Evolutionary conservation across 2,113 vertebrate genomes (phyloP).

Genomic region (Acrocephalus kingi): DNA sequence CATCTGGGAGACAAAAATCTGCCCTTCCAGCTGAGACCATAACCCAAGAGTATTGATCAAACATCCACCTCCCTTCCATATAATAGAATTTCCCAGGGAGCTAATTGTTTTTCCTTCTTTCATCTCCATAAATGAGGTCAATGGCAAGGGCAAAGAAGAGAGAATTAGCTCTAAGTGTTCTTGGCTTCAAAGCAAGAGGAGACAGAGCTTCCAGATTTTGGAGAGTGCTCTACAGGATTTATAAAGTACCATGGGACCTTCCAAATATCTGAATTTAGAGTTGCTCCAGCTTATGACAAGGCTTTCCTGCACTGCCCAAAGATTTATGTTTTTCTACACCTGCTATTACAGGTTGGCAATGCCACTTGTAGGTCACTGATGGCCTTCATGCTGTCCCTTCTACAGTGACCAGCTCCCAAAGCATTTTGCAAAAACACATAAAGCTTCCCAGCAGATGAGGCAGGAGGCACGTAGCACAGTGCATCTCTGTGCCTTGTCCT

Average conservation of each 20-base stretch:
- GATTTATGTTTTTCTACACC: background rate
- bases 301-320: background rate
- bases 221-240: background rate
- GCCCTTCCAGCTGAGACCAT: constrained; percentile 34
- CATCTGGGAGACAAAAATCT: constrained; percentile 54
- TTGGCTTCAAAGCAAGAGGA: constrained; percentile 52
- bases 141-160: constrained; percentile 51
- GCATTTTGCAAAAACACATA: background rate
- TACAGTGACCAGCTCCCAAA: background rate
- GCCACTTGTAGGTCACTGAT: background rate
- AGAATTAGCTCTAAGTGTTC: constrained; percentile 54
- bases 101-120: constrained; percentile 70
- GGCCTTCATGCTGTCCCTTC: background rate
- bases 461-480: background rate
- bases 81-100: constrained; percentile 56
- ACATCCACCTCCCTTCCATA: constrained; percentile 29
- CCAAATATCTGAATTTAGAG: background rate
- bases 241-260: background rate
- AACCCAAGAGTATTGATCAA: constrained; percentile 57
- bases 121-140: constrained; percentile 63
- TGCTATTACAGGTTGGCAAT: background rate
- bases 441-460: background rate
- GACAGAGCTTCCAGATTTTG: constrained; percentile 9
- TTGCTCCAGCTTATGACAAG: background rate
- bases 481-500: accelerated